Conservation (phyloP, 1,140 invertebrate genomes). For the Tyrophagus putrescentiae region DNA sequence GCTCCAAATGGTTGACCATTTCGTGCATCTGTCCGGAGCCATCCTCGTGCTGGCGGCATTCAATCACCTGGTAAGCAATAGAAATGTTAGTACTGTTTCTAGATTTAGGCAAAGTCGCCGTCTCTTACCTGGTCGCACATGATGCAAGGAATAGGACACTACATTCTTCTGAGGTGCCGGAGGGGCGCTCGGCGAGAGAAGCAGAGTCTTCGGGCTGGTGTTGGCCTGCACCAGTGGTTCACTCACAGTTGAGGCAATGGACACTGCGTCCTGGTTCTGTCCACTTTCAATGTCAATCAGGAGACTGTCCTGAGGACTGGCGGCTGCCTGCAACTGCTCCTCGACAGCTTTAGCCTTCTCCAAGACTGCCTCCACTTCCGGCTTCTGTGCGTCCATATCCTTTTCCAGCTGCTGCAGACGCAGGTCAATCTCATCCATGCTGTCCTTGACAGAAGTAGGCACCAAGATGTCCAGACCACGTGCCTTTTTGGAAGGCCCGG, state of each 20-base stretch:
- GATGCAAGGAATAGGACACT: slow-evolving; percentile 2
- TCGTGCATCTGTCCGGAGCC: neutral
- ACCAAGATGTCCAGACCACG: no score
- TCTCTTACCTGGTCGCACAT: slow-evolving; percentile 15
- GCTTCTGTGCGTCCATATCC: neutral
- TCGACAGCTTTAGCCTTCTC: neutral
- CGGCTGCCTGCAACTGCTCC: neutral
- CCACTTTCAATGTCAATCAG: slow-evolving; percentile 1
- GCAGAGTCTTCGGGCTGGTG: neutral
- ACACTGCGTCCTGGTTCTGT: neutral
- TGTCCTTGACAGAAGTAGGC: neutral
- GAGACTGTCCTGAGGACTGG: neutral
- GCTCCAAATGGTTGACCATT: slow-evolving; percentile 19
- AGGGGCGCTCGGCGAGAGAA: neutral
- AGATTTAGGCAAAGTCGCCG: no score
- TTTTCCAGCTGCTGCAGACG: neutral
- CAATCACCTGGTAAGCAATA: no score
- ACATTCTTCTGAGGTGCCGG: neutral
- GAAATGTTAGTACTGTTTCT: no score
- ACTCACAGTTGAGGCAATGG: neutral
- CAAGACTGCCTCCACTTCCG: neutral
- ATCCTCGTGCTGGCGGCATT: neutral
- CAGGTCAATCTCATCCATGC: neutral
- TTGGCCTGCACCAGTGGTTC: neutral
- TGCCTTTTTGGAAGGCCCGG: no score